Base-by-base conservation (phyloP, 2,797 vertebrate genomes). In the Argentina silus region DNA sequence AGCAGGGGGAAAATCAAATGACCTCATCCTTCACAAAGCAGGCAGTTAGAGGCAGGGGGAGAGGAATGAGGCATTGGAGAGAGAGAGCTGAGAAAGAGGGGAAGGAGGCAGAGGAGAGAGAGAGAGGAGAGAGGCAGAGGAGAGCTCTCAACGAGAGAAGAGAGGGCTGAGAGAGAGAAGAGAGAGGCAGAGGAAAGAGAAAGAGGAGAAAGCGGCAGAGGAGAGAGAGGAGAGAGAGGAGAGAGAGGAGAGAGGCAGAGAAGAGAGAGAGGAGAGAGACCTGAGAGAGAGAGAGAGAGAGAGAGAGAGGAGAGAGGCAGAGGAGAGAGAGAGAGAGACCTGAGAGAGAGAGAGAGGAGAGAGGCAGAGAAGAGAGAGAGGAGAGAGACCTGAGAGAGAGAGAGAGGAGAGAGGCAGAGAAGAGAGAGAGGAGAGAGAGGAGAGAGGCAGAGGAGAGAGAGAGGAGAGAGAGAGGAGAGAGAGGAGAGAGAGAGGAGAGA, bases 11-110 rank as follows among this genome's bases (percentile, higher is more conserved):
- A 88, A 86, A 83, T 88, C 81, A 70, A 85, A 91, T 93, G 88
- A 94, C 89, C 86, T 95, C 91, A 93, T 92, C 86, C 73, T 74
- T 89, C 88, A 89, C 88, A 91, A 90, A 89, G 88, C 87, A 78
- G 73, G 69, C 88, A 91, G 89, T 91, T 86, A 83, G 74, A 89
- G 84, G 67, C 72, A 88, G 85, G 67, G 69, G 78, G 61, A 78
- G 78, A 83, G 86, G 80, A 66, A 70, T 74, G 86, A 53, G 63
- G 43, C 65, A 21, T n/a, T 14, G 7, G 48, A 64, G 59, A 48
- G 66, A 62, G 67, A 70, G 51, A 51, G 43, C 10, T 36, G 51
- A 61, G 19, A 11, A 12, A 23, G 51, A 44, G n/a, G 53, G 36
- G 23, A 42, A 21, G 47, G 23, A 50, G 12, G 45, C 50, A 80